These are phyloP conservation scores for Pasiphila rectangulata DNA, from an alignment of 2,888 invertebrate species.

Conservation along the genomic window DNA sequence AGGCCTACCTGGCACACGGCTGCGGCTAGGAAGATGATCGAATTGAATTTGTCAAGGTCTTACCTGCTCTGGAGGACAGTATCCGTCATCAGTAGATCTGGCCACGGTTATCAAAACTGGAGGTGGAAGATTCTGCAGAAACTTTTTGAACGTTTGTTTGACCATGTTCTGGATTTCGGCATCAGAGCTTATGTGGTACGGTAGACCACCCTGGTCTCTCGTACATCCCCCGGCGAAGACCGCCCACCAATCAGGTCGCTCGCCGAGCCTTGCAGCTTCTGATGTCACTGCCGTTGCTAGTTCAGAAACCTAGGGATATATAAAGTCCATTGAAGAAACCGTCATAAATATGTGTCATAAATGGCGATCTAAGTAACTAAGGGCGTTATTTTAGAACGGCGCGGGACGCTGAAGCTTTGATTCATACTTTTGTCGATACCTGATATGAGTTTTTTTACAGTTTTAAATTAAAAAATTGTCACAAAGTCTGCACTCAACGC, in stretches of 20 bases:
- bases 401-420: no score
- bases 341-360: no score
- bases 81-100: slow-evolving; percentile 92
- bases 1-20: no score
- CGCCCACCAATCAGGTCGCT: slow-evolving; percentile 88
- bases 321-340: no score
- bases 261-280: slow-evolving; percentile 78
- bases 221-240: slow-evolving; percentile 94
- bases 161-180: slow-evolving; percentile 85
- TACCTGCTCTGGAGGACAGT: slow-evolving; percentile 89
- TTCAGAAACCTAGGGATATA: slow-evolving; percentile 57
- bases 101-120: slow-evolving; percentile 88
- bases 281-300: slow-evolving; percentile 71
- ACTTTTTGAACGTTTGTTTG: slow-evolving; percentile 75
- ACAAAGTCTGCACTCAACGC: no score
- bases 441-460: no score
- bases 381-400: no score
- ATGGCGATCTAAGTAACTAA: no score
- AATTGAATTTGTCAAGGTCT: no score
- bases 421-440: no score
- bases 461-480: no score
- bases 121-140: slow-evolving; percentile 82
- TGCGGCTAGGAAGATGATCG: no score
- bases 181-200: slow-evolving; percentile 88
- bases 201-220: slow-evolving; percentile 90